Evolutionary conservation across 2,888 invertebrate genomes (phyloP), one percentile per base, ranked within the genome.

Genomic region (Cantharis rustica): DNA sequence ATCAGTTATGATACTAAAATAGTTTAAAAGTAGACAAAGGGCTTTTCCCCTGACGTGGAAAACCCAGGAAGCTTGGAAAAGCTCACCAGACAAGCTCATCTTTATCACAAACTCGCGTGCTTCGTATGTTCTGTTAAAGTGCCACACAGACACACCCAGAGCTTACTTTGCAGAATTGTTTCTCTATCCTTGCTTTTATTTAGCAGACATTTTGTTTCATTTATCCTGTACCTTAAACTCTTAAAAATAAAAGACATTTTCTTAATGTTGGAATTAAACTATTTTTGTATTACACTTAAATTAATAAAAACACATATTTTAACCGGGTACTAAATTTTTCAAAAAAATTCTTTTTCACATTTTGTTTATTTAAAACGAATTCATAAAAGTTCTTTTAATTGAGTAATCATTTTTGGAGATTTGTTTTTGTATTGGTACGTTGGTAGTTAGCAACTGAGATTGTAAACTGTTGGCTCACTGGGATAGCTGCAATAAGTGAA

Each of bases 141-240:
- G 83, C 82, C 81, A 82, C 82, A 75, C 80, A 81, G 84, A 83
- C 85, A 84, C 85, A 85, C 85, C 85, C 84, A 83, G 64, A 66
- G 85, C 84, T 84, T 85, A 85, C 84, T 85, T 83, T 81, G 83
- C 84, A 83, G 83, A 84, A 85, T 84, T 84, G 83, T 81, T 83
- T 83, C 81, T 80, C 83, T 81, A 81, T 83, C 82, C 82, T 79
- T 80, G 80, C 82, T 79, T 80, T 83, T 79, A 83, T 80, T 80
- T 79, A 80, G 77, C 78, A 75, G 79, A 76, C 79, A 73, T 75
- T 70, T 76, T 69, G 79, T 80, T 79, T 80, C 80, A 82, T 82
- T 82, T 84, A 81, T 82, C 81, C 82, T 80, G 81, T 81, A 81
- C 4, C 20, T 47, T 47, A 47, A 47, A 47, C 47, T 47, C n/a